A percentile compares a stretch with the other conserved stretches of the same genome.
Evolutionary conservation across 2,797 vertebrate species (phyloP).

Genomic region (Alcedo atthis): DNA sequence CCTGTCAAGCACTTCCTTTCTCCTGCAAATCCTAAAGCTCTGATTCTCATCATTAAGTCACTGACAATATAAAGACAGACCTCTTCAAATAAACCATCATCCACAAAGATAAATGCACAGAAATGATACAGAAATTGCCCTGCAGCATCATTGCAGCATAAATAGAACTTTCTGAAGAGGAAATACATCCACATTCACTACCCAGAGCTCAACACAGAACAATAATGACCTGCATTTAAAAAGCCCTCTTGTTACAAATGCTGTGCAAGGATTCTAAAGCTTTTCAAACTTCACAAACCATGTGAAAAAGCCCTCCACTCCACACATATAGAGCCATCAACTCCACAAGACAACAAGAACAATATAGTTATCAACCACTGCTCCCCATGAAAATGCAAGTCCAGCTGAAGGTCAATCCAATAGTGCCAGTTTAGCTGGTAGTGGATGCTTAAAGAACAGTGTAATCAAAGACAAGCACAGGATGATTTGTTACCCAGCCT

Average conservation of each 20-base stretch:
- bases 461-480: background rate
- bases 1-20: constrained; percentile 34
- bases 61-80: constrained; percentile 38
- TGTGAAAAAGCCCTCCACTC: background rate
- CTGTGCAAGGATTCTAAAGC: background rate
- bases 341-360: background rate
- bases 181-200: background rate
- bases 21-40: constrained; percentile 47
- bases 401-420: constrained; percentile 9
- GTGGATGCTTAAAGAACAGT: background rate
- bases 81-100: constrained; percentile 29
- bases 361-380: background rate
- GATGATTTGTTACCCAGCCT: background rate
- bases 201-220: background rate
- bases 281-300: background rate
- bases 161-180: constrained; percentile 44
- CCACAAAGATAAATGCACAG: constrained; percentile 37
- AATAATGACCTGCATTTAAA: background rate
- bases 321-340: background rate
- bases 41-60: constrained; percentile 52
- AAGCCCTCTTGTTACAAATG: background rate
- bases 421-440: background rate
- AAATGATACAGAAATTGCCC: constrained; percentile 26
- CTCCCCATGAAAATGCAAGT: background rate
- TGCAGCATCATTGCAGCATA: background rate